Evolutionary conservation across 2,797 vertebrate species (phyloP).

Genomic region (Phoeniculus purpureus): DNA sequence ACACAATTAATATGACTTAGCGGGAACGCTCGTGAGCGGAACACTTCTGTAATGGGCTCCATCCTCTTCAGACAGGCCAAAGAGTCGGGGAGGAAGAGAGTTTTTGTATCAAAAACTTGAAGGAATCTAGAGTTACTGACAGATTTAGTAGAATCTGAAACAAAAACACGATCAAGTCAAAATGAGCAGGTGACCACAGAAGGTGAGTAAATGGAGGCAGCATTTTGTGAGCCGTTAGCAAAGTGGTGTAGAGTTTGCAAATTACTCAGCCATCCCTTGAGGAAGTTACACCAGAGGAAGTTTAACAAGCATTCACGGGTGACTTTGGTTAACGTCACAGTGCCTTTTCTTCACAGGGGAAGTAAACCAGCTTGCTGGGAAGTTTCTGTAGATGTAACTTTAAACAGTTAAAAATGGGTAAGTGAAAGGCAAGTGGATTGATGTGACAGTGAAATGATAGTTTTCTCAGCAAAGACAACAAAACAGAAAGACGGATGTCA

Average conservation of each 20-base stretch:
- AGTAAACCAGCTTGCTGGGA: not conserved
- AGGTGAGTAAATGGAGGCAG: not conserved
- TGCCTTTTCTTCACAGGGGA: not conserved
- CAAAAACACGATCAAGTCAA: not conserved
- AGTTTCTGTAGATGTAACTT: conserved; percentile 5
- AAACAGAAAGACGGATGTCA: conserved; percentile 41
- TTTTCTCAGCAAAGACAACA: conserved; percentile 38
- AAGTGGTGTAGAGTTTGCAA: not conserved
- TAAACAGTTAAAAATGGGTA: not conserved
- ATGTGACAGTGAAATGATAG: conserved; percentile 30
- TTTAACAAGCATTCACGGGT: not conserved
- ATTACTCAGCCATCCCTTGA: not conserved
- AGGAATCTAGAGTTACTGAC: not conserved
- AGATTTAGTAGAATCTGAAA: not conserved
- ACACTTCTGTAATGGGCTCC: not conserved
- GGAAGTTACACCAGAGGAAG: not conserved
- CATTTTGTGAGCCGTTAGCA: not conserved
- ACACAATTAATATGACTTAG: not conserved
- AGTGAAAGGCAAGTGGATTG: conserved; percentile 30
- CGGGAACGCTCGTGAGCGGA: not conserved
- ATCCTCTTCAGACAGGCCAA: not conserved
- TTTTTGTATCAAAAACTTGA: rapidly evolving
- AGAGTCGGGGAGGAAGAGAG: not conserved
- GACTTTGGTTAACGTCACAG: not conserved
- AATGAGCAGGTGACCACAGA: not conserved